Percentiles rank a stretch among this genome's conserved stretches.
Conservation (phyloP, 2,888 invertebrate genomes). For the Pheosia gnoma region DNA sequence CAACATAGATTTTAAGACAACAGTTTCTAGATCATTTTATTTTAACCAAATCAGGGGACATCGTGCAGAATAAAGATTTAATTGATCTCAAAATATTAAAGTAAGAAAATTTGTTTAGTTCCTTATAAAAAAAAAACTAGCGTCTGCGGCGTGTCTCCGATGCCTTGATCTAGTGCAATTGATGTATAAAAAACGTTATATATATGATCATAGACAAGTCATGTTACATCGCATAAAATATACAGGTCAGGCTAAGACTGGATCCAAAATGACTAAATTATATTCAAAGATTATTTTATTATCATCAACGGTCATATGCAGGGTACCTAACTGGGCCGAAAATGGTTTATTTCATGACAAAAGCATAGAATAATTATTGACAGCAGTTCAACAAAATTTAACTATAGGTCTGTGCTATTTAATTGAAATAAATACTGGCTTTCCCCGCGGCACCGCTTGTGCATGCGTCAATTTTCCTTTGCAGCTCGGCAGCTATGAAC, state of each 20-base stretch:
- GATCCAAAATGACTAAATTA: no score
- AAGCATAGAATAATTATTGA: no score
- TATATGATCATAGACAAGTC: constrained; percentile 19
- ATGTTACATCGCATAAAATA: neutral
- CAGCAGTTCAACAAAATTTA: no score
- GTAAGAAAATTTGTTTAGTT: constrained; percentile 65
- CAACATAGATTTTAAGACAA: constrained; percentile 20
- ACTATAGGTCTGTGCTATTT: no score
- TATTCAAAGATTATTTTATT: no score
- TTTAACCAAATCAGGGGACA: constrained; percentile 52
- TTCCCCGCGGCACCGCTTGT: no score
- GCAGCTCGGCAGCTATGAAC: no score
- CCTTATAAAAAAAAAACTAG: constrained; percentile 54
- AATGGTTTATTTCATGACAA: no score
- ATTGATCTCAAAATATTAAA: constrained; percentile 71
- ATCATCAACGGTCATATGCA: no score
- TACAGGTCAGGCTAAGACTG: neutral
- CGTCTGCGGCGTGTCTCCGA: constrained; percentile 56
- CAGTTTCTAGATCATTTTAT: constrained; percentile 19
- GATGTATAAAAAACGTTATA: constrained; percentile 28
- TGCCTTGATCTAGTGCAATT: constrained; percentile 55
- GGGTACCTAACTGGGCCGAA: no score
- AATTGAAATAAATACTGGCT: no score
- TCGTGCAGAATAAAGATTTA: constrained; percentile 51
- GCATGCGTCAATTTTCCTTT: no score